phyloP scores from a whole-genome alignment of 1,140 invertebrate species.

The Homalodisca vitripennis region DNA sequence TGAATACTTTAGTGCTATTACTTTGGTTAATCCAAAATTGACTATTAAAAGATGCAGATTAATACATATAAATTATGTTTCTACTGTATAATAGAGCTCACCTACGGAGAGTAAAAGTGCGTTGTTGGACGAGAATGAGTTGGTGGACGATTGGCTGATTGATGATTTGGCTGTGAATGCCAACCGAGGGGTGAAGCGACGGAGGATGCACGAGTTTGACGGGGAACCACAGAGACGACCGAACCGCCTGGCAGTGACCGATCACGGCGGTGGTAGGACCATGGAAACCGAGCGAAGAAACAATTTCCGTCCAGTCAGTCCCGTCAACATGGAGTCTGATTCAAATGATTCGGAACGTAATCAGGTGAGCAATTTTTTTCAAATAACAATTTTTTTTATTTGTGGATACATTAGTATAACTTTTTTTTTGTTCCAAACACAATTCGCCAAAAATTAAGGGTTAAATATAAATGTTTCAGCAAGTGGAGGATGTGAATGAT shows the following conservation, averaged over 20 bases:
- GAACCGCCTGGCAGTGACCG: background rate
- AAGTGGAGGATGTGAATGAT: background rate
- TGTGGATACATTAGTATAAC: too few species aligned
- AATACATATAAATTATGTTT: too few species aligned
- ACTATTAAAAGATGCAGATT: too few species aligned
- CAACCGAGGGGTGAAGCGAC: constrained; percentile 28
- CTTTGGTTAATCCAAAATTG: too few species aligned
- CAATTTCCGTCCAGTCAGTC: background rate
- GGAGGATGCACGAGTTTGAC: constrained; percentile 26
- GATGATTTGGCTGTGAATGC: constrained; percentile 54
- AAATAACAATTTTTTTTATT: too few species aligned
- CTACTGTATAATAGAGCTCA: too few species aligned
- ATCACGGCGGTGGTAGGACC: background rate
- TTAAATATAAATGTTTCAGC: background rate
- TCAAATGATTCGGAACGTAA: background rate
- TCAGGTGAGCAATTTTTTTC: background rate
- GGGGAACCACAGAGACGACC: constrained; percentile 14
- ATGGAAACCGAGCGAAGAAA: background rate
- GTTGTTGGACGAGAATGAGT: constrained; percentile 55
- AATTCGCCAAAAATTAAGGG: too few species aligned
- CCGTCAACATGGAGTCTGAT: background rate
- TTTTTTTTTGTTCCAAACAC: too few species aligned
- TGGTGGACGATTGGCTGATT: constrained; percentile 66
- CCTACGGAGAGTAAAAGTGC: constrained; percentile 38
- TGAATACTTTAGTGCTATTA: too few species aligned